Evolutionary conservation across 2,113 vertebrate species (phyloP), one percentile per base, ranked within the genome.

Genomic region (Okapia johnstoni): DNA sequence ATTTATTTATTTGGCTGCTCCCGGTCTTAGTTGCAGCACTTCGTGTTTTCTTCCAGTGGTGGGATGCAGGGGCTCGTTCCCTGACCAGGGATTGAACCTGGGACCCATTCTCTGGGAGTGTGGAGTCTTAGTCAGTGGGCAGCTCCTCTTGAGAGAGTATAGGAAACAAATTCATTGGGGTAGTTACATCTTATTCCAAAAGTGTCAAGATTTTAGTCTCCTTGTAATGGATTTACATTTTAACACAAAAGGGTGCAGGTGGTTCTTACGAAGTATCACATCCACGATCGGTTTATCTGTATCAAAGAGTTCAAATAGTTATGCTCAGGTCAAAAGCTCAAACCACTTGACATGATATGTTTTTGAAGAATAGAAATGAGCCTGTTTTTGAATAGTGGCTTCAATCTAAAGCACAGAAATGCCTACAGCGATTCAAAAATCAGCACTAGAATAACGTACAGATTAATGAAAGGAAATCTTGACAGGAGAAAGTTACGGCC

Each of bases 251-350:
- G 25, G 30, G 23, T 57, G 4, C 15, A 60, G 73, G 11, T 86
- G 63, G 16, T 84, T 91, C 87, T 93, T 48, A 26, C 50, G 86
- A 88, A 48, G 86, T 28, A 87, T 52, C 57, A 91, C 66, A 52
- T 61, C 61, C 40, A 76, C 36, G 63, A 48, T 70, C 5, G 77
- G 26, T 73, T 94, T 90, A 85, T 61, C 73, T 96, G 58, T 87
- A 60, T 89, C 88, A 85, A 25, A 50, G 46, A 93, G 50, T 85
- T 63, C 48, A 79, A 77, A 50, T 70, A 87, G 85, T 95, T 94
- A 81, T 54, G 93, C 76, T 40, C 73, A 40, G 46, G 66, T 86
- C 77, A 86, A 94, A 97, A 91, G 21, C 55, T 95, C 57, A 96
- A 86, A 50, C 10, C 23, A 63, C 5, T 63, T 11, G 36, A 83